Evolutionary conservation across 2,113 vertebrate species (phyloP).

Genomic region (Ardeotis arabs): DNA sequence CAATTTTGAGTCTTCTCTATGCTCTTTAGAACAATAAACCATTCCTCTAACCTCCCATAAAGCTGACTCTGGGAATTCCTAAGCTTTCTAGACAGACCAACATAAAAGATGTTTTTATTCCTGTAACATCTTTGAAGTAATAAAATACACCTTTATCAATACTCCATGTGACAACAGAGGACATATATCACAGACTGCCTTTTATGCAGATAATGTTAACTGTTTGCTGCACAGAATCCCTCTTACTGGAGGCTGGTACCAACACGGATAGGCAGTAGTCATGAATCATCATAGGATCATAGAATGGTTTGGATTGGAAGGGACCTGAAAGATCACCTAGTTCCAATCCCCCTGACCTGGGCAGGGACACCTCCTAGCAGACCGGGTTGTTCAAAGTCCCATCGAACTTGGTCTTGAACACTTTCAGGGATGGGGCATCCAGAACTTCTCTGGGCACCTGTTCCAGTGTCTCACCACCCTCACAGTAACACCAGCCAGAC

Average conservation of each 20-base stretch:
- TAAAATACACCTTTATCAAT: neutral
- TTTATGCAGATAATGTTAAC: neutral
- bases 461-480: too few species aligned
- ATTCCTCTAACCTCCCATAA: neutral
- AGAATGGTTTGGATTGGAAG: too few species aligned
- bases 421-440: too few species aligned
- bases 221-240: neutral
- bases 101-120: neutral
- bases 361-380: too few species aligned
- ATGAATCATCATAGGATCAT: too few species aligned
- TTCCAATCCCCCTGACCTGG: too few species aligned
- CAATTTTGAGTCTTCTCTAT: slow-evolving; percentile 2
- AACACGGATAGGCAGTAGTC: accelerated
- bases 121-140: neutral
- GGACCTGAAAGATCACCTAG: too few species aligned
- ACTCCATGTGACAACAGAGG: neutral
- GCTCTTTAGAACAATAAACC: slow-evolving; percentile 11
- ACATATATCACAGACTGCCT: neutral
- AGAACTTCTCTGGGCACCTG: too few species aligned
- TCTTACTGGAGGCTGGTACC: neutral
- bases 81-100: neutral
- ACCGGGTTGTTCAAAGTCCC: too few species aligned
- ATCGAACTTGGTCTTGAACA: too few species aligned
- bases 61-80: neutral
- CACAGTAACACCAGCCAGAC: neutral